Conservation (phyloP, 2,888 invertebrate species). For the Eupithecia abbreviata region DNA sequence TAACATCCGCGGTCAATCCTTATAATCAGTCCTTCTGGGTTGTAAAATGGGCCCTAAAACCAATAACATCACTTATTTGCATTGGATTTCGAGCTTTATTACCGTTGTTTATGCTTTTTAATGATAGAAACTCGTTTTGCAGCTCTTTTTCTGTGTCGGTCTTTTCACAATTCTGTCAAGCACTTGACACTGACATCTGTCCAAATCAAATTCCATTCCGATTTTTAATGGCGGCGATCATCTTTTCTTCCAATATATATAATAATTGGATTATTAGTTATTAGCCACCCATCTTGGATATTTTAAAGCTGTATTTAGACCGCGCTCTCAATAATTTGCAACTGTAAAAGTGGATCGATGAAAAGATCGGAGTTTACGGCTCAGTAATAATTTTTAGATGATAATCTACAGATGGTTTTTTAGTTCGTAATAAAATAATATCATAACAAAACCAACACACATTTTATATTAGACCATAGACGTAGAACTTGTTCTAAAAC, state of each 20-base stretch:
- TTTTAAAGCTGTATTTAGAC: constrained; percentile 63
- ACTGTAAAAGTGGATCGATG: constrained; percentile 69
- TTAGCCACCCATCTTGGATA: constrained; percentile 66
- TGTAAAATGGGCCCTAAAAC: constrained; percentile 48
- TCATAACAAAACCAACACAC: background rate
- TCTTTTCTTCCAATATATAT: constrained; percentile 65
- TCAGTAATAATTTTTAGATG: constrained; percentile 51
- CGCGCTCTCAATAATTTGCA: constrained; percentile 73
- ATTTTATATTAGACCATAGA: background rate
- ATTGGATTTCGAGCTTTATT: constrained; percentile 8
- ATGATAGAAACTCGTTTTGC: background rate
- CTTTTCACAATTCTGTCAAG: background rate
- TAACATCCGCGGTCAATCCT: constrained; percentile 41
- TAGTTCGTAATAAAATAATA: background rate
- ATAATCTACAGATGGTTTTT: constrained; percentile 1
- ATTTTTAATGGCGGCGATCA: background rate
- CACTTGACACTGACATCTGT: background rate
- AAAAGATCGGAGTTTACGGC: constrained; percentile 57
- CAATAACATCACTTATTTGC: constrained; percentile 9
- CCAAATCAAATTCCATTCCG: background rate
- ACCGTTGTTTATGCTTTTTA: background rate
- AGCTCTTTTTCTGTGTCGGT: background rate
- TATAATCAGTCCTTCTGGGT: constrained; percentile 50
- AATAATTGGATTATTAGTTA: constrained; percentile 63
- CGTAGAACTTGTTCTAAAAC: background rate